These are phyloP conservation scores for Ormyrus nitidulus DNA, from an alignment of 2,888 invertebrate genomes.

Conservation along the genomic window DNA sequence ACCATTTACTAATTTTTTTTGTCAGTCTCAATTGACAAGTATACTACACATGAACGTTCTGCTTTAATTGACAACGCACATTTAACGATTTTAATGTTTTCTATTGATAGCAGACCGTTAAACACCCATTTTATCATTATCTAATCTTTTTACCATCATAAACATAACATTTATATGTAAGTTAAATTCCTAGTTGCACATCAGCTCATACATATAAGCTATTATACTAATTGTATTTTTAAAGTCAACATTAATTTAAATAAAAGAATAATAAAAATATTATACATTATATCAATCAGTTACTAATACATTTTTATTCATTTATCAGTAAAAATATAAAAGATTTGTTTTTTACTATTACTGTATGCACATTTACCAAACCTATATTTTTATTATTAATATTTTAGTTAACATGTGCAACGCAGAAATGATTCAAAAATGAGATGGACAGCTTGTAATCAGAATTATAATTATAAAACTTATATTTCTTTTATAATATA, in stretches of 20 bases:
- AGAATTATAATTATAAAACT: constrained; percentile 3
- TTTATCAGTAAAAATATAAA: too few species aligned
- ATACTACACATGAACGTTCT: background rate
- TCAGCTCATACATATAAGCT: background rate
- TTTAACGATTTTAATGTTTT: constrained; percentile 5
- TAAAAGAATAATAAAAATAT: too few species aligned
- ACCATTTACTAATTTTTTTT: background rate
- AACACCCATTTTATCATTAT: background rate
- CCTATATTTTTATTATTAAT: too few species aligned
- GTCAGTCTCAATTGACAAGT: background rate
- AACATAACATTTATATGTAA: constrained; percentile 24
- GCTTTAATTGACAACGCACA: constrained; percentile 40
- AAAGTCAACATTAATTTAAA: too few species aligned
- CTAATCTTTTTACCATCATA: constrained; percentile 10
- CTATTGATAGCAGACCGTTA: background rate
- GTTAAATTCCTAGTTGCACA: constrained; percentile 17
- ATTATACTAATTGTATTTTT: background rate
- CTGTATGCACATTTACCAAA: too few species aligned
- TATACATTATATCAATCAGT: too few species aligned
- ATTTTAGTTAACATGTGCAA: constrained; percentile 17
- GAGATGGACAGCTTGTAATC: constrained; percentile 41
- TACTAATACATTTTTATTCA: too few species aligned
- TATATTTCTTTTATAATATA: background rate
- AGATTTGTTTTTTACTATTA: too few species aligned
- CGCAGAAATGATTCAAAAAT: constrained; percentile 13